Evolutionary conservation across 2,797 vertebrate species (phyloP), one percentile per base, ranked within the genome.

Genomic region (Natrix natrix): DNA sequence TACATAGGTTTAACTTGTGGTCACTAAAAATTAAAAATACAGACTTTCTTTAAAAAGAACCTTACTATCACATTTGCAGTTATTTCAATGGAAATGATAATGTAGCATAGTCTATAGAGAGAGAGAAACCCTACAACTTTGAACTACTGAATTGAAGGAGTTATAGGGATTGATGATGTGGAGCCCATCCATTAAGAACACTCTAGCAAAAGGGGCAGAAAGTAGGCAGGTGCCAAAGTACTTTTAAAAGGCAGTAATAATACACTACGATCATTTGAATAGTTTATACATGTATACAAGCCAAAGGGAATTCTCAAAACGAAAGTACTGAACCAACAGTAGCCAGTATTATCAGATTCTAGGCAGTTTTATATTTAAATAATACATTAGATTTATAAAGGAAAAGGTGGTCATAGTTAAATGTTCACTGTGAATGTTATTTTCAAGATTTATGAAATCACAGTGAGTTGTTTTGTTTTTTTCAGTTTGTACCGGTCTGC

Each of bases 31-130:
- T 37, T 57, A 57, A 91, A 91, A 43, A 32, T 61, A 57, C 52
- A 94, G 94, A 43, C 92, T 93, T 48, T 95, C 93, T 94, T 66
- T 93, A 95, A 8, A 55, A 93, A 95, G 93, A 87, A 95, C 93
- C 95, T 97, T 95, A 90, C 90, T 93, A 95, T 94, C 52, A 95
- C 89, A 89, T 95, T 95, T 93, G 97, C 97, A 97, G 94, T 13
- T 96, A 95, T 63, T 93, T 55, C 69, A 93, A 88, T 94, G 94
- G 96, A 97, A 96, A 97, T 97, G 96, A 97, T 90, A 95, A 93
- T 90, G 78, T 91, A 96, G 96, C 92, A 90, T 78, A 94, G 95
- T 91, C 94, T 94, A 55, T 1, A 61, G 56, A n/a, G 61, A 92
- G 69, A 0, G 16, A 3, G 26, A 0, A 57, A 13, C 52, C 69